Evolutionary conservation across 2,888 invertebrate species (phyloP), one percentile per base, ranked within the genome.

Genomic region (Dioctria rufipes): DNA sequence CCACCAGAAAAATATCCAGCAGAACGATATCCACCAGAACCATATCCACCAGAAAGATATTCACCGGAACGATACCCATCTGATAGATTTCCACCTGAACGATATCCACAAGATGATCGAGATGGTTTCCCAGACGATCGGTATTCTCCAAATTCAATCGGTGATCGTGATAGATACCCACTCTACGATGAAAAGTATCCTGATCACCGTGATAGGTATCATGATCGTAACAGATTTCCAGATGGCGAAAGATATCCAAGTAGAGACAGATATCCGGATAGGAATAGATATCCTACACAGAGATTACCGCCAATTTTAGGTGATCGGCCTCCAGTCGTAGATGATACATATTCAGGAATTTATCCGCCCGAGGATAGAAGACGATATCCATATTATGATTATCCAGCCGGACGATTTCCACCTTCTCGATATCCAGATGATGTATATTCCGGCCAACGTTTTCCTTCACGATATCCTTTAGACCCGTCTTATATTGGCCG

Each of bases 121-220:
- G 90, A 90, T 84, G 90, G 91, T 54, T 88, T 89, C 85, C 92
- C 92, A 49, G 86, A 88, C 40, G 75, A 60, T 13, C 66, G 80
- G 78, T 66, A 51, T 54, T 82, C 82, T 71, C 78, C 80, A 25
- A 63, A 5, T 80, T 80, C 65, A 78, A 3, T 3, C 40, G 49
- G 66, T 54, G 85, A 85, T 80, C 84, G 85, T 4, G 85, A 85
- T 54, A 79, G 86, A 3, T 88, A 88, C 58, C 87, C 88, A n/a
- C n/a, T 5, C 9, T 67, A 79, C 69, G 79, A 79, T 43, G 58
- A 66, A 37, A 69, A 60, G n/a, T 66, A 79, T 42, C 42, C 42
- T 43, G 25, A 25, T 25, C 40, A 42, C 8, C 13, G 73, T 37
- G 73, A 75, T 60, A 40, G 73, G 40, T 51, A 73, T 25, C 63